Conservation (phyloP, 92 coral and sea anemone species). For the Epizoanthus ramosus region DNA sequence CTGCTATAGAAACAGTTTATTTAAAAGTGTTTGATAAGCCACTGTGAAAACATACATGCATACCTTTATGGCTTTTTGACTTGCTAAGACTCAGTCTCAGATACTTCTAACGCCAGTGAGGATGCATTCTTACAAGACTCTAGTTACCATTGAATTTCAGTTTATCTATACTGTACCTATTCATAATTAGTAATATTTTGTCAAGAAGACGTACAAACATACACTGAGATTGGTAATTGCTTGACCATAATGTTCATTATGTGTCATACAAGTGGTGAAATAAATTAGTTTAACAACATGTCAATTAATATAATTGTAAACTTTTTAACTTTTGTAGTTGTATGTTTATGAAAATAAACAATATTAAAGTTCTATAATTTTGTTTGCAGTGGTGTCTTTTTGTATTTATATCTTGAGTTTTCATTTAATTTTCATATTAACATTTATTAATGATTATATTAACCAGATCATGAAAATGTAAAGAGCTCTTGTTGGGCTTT, state of each 20-base stretch:
- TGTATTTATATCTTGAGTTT: no score
- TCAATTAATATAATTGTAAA: background rate
- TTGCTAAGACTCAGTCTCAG: background rate
- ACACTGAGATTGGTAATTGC: no score
- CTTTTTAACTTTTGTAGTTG: background rate
- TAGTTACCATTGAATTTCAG: no score
- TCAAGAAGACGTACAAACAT: background rate
- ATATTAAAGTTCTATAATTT: no score
- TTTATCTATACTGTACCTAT: no score
- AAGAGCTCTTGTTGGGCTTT: no score
- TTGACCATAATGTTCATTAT: no score
- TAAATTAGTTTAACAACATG: background rate
- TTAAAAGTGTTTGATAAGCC: background rate
- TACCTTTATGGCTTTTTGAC: background rate
- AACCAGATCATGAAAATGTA: no score
- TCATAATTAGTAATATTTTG: background rate
- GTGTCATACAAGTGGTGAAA: background rate
- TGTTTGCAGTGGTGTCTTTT: no score
- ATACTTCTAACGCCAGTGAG: background rate
- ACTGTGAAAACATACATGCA: background rate
- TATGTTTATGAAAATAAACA: background rate
- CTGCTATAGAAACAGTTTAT: background rate
- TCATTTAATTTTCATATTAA: no score
- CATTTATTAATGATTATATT: no score
- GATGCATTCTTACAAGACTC: no score